phyloP scores from a whole-genome alignment of 2,797 vertebrate genomes.

The Ptychobarbus kaznakovi region DNA sequence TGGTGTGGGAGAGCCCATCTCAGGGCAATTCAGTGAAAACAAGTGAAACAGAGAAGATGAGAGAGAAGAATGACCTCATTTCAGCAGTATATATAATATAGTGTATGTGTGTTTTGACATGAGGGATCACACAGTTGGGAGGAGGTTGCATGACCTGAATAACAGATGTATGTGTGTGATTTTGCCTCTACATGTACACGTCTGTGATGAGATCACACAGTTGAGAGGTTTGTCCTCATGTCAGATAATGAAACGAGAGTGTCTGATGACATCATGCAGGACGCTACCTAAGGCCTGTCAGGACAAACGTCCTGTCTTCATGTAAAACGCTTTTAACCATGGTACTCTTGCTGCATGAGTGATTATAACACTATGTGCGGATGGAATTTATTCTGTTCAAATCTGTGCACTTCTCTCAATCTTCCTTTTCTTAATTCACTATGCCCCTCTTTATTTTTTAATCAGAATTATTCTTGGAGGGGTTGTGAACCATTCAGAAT shows the following conservation, averaged over 20 bases:
- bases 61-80: constrained; percentile 51
- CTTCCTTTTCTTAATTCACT: not conserved
- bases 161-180: constrained; percentile 34
- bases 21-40: not conserved
- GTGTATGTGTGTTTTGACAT: constrained; percentile 14
- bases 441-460: constrained; percentile 19
- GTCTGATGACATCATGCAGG: constrained; percentile 29
- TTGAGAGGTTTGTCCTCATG: constrained; percentile 22
- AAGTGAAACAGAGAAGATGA: constrained; percentile 35
- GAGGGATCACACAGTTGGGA: constrained; percentile 10
- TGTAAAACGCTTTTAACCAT: constrained; percentile 67
- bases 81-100: constrained; percentile 45
- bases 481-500: not conserved
- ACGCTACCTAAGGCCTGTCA: constrained; percentile 37
- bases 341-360: constrained; percentile 71
- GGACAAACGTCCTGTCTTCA: constrained; percentile 19
- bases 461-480: constrained; percentile 23
- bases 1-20: no score
- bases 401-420: not conserved
- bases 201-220: constrained; percentile 36
- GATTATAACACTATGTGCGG: constrained; percentile 69
- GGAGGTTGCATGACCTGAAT: constrained; percentile 52
- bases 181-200: constrained; percentile 4
- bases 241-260: not conserved
- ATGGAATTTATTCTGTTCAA: constrained; percentile 23